phyloP scores from a whole-genome alignment of 2,888 invertebrate species.

The Muscina levida region DNA sequence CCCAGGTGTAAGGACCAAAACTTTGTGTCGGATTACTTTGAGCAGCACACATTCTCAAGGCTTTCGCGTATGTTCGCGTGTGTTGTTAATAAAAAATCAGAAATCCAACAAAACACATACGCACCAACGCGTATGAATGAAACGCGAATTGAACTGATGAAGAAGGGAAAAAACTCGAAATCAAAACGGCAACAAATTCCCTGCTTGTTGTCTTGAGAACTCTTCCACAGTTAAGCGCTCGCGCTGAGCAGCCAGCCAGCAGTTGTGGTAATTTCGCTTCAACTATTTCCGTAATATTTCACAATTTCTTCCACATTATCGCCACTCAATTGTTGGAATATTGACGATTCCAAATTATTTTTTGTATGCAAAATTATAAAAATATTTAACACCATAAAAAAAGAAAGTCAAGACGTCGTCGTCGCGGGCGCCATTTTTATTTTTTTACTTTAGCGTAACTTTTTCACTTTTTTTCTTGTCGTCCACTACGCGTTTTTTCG shows the following conservation, averaged over 20 bases:
- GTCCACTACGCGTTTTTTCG: slow-evolving; percentile 44
- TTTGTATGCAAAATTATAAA: slow-evolving; percentile 14
- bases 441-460: slow-evolving; percentile 60
- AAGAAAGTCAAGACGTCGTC: slow-evolving; percentile 77
- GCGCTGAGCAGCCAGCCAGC: no score
- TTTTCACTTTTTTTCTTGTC: slow-evolving; percentile 50
- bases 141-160: slow-evolving; percentile 24
- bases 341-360: slow-evolving; percentile 26
- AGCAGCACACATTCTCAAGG: slow-evolving; percentile 78
- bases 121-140: slow-evolving; percentile 59
- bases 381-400: slow-evolving; percentile 66
- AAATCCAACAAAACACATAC: slow-evolving; percentile 51
- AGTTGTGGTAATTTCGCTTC: slow-evolving; percentile 35
- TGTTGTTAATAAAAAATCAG: slow-evolving; percentile 43
- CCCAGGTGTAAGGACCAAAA: slow-evolving; percentile 80
- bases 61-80: slow-evolving; percentile 37
- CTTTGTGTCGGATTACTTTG: slow-evolving; percentile 79
- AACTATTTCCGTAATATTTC: slow-evolving; percentile 40
- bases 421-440: slow-evolving; percentile 78
- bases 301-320: slow-evolving; percentile 40
- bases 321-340: slow-evolving; percentile 41
- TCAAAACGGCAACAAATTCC: slow-evolving; percentile 72
- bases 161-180: slow-evolving; percentile 44
- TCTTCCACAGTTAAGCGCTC: no score
- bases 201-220: slow-evolving; percentile 69